Base-by-base conservation (phyloP, 2,888 invertebrate genomes). In the Magallana nippona region DNA sequence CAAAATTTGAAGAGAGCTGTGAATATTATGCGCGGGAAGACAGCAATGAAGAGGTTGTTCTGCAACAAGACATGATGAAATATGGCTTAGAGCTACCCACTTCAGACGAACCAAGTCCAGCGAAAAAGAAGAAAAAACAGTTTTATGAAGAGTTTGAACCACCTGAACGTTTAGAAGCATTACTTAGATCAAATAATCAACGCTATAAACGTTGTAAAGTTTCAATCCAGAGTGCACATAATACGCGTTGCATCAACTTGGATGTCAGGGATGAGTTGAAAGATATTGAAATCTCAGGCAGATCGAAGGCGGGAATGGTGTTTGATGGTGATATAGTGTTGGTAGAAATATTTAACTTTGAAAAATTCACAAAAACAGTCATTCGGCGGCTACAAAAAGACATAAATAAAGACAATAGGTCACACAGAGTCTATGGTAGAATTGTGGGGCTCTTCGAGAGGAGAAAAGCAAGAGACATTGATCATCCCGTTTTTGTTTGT, bases 271-370 rank as follows among this genome's bases (percentile, higher is more conserved):
- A 84, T n/a, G 62, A 78, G 11, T 77, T 86, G 15, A 27, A 60
- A 60, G 58, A 60, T n/a, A 88, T 89, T 60, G 88, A 89, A 85
- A 89, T 89, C 22, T 86, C 87, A 22, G 89, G 89, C 15, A 78
- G 89, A 82, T 85, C 87, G 17, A 89, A 89, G 79, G 86, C 86
- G 60, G 90, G 90, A 44, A 86, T 87, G 78, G 86, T 85, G n/a
- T 90, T 89, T 82, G 88, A 86, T 83, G 88, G 86, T 15, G 90
- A 90, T 78, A 85, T 88, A 57, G 90, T 89, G 44, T 82, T 88
- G 5, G 89, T 90, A 22, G 87, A 89, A 85, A 83, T 90, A n/a
- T 77, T 90, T 1, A 79, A 82, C 55, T 60, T 57, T 77, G 84
- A 84, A 63, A 79, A 80, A 19, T 71, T 71, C 10, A 55, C 32